phyloP scores from a whole-genome alignment of 2,113 vertebrate species.

The Microcebus ravelobensis region DNA sequence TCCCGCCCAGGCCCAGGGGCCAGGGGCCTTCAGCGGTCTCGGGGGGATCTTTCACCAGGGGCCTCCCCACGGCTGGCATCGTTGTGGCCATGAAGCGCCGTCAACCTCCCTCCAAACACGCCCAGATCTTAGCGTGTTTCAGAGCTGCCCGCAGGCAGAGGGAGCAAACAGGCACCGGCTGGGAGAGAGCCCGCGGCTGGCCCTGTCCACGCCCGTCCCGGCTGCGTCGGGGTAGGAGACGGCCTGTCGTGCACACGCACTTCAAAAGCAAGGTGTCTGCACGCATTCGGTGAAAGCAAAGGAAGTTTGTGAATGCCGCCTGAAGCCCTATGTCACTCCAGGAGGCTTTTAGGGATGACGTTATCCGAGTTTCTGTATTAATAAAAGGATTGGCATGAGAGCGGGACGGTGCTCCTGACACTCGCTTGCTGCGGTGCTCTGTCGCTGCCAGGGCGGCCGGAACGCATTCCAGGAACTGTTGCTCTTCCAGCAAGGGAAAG shows the following conservation, averaged over 20 bases:
- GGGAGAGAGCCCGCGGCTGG: background rate
- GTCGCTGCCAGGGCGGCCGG: rapidly evolving
- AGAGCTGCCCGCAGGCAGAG: rapidly evolving
- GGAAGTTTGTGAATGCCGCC: rapidly evolving
- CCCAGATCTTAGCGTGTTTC: rapidly evolving
- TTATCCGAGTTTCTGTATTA: background rate
- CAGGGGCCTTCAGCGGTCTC: rapidly evolving
- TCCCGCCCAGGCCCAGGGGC: background rate
- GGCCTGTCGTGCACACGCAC: rapidly evolving
- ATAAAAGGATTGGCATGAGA: no score
- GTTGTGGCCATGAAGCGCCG: rapidly evolving
- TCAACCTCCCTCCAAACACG: rapidly evolving
- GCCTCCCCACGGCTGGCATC: rapidly evolving
- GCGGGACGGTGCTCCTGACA: background rate
- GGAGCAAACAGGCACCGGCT: no score
- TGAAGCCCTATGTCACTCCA: rapidly evolving
- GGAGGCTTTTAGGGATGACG: background rate
- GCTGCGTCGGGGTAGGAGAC: rapidly evolving
- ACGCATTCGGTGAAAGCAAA: rapidly evolving
- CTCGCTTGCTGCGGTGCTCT: rapidly evolving
- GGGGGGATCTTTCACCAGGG: rapidly evolving
- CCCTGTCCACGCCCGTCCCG: rapidly evolving
- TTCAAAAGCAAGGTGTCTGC: background rate
- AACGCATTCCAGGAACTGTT: rapidly evolving
- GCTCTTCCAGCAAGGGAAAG: background rate